Percentiles rank a stretch among this genome's conserved stretches.
phyloP scores from a whole-genome alignment of 2,888 invertebrate genomes.

The Orthosia gracilis region DNA sequence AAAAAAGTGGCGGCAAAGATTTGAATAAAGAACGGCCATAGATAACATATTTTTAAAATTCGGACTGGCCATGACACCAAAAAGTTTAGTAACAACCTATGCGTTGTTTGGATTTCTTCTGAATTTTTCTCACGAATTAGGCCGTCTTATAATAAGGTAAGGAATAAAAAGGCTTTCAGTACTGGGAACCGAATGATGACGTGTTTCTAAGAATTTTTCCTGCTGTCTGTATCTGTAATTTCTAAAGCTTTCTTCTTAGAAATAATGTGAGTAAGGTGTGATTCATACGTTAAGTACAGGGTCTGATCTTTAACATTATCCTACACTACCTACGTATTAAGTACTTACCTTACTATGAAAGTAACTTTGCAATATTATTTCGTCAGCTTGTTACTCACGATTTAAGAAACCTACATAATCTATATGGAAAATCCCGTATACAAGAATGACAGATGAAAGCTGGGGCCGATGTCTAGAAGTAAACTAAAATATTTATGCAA shows the following conservation, averaged over 20 bases:
- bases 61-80: conserved; percentile 19
- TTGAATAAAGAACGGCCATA: conserved; percentile 25
- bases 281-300: conserved; percentile 49
- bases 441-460: neutral
- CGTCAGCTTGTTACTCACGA: neutral
- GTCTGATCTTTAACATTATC: conserved; percentile 3
- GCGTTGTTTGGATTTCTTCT: conserved; percentile 50
- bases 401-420: neutral
- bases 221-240: conserved; percentile 58
- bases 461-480: neutral
- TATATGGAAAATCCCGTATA: neutral
- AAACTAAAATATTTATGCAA: neutral
- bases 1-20: conserved; percentile 59
- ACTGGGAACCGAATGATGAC: conserved; percentile 66
- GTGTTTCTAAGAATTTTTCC: conserved; percentile 64
- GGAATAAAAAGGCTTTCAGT: conserved; percentile 66
- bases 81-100: conserved; percentile 45
- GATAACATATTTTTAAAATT: conserved; percentile 25
- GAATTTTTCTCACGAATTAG: conserved; percentile 68
- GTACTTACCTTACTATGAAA: neutral
- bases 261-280: conserved; percentile 51
- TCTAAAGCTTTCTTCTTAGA: conserved; percentile 71
- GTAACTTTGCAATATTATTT: neutral
- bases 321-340: neutral
- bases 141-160: conserved; percentile 39